Evolutionary conservation across 2,888 invertebrate species (phyloP).

Genomic region (Thyatira batis): DNA sequence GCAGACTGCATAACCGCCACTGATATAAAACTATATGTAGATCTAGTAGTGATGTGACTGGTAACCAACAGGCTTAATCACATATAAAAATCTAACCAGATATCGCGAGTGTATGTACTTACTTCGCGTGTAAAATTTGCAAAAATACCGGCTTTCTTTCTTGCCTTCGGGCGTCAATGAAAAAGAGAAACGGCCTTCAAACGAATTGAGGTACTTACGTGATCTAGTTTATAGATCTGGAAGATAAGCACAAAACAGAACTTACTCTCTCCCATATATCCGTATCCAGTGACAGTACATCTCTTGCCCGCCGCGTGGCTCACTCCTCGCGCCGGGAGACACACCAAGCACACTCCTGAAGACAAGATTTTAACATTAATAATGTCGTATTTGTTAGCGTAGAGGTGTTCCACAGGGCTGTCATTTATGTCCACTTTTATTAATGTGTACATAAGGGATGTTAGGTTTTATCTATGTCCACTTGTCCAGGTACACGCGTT

Average conservation of each 20-base stretch:
- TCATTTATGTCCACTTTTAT: not conserved
- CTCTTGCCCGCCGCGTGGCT: constrained; percentile 94
- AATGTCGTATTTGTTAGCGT: not conserved
- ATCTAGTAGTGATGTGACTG: too few species aligned
- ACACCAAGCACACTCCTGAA: constrained; percentile 86
- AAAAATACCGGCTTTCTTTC: too few species aligned
- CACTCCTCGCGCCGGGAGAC: constrained; percentile 93
- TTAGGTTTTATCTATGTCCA: too few species aligned
- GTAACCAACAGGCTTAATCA: too few species aligned
- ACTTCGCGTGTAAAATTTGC: too few species aligned
- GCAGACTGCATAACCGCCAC: too few species aligned
- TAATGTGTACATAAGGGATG: not conserved
- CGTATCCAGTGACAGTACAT: constrained; percentile 96
- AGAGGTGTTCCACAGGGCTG: not conserved
- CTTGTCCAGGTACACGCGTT: too few species aligned
- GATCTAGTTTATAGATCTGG: too few species aligned
- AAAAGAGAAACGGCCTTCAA: not conserved
- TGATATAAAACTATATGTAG: too few species aligned
- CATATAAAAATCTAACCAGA: too few species aligned
- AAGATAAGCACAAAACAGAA: constrained; percentile 14
- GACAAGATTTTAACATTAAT: constrained; percentile 1
- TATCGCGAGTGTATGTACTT: too few species aligned
- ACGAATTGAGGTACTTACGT: not conserved
- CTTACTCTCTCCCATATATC: constrained; percentile 96
- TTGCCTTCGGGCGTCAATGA: too few species aligned